Evolutionary conservation across 1,140 invertebrate genomes (phyloP).

Genomic region (Brachionus manjavacas): DNA sequence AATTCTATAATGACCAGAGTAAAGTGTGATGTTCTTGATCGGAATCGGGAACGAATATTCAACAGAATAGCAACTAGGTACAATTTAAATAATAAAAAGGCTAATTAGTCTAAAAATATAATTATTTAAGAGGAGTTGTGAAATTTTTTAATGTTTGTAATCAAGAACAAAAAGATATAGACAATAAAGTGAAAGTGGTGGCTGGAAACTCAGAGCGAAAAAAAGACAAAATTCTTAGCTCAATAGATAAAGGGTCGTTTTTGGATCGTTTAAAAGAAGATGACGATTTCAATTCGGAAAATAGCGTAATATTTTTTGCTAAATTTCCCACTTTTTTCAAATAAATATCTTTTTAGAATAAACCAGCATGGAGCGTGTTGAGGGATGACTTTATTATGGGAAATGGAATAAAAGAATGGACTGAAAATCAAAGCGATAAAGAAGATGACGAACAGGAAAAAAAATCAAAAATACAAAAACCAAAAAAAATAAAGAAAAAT

Average conservation of each 20-base stretch:
- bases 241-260: slow-evolving; percentile 41
- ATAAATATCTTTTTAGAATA: background rate
- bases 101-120: background rate
- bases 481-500: background rate
- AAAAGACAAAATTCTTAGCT: slow-evolving; percentile 38
- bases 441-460: background rate
- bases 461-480: background rate
- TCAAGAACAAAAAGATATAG: slow-evolving; percentile 29
- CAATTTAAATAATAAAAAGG: no score
- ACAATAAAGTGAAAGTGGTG: background rate
- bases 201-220: slow-evolving; percentile 31
- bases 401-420: slow-evolving; percentile 13
- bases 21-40: slow-evolving; percentile 23
- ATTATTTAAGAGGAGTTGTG: background rate
- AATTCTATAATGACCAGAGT: slow-evolving; percentile 25
- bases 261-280: slow-evolving; percentile 28
- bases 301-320: background rate
- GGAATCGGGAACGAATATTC: slow-evolving; percentile 13
- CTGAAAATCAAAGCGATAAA: slow-evolving; percentile 1
- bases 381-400: slow-evolving; percentile 29
- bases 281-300: background rate
- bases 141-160: slow-evolving; percentile 42
- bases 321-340: background rate
- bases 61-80: slow-evolving; percentile 25
- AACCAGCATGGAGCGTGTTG: slow-evolving; percentile 22